phyloP scores from a whole-genome alignment of 2,888 invertebrate genomes.

The Melolontha melolontha region DNA sequence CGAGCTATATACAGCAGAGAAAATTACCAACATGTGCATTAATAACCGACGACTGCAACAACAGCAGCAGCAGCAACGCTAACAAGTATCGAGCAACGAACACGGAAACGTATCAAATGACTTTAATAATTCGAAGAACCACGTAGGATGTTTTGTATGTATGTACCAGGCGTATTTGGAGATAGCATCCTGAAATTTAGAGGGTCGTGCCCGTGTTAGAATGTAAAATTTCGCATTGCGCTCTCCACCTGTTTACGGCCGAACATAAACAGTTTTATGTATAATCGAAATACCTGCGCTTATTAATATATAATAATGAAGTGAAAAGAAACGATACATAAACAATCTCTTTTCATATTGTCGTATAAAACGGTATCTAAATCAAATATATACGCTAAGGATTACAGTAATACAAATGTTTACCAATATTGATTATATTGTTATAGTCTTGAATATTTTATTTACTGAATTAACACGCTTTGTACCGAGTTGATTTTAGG shows the following conservation, averaged over 20 bases:
- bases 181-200: conserved; percentile 25
- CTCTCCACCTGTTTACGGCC: conserved; percentile 19
- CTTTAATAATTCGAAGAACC: conserved; percentile 25
- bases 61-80: conserved; percentile 6
- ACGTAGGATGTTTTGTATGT: too few species aligned
- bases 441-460: too few species aligned
- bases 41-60: conserved; percentile 13
- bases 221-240: conserved; percentile 5
- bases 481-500: too few species aligned
- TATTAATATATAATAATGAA: conserved; percentile 16
- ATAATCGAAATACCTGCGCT: conserved; percentile 4
- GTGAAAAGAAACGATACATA: background rate
- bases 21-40: too few species aligned
- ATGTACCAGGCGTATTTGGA: background rate
- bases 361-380: too few species aligned
- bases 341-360: background rate
- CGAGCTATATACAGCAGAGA: too few species aligned
- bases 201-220: conserved; percentile 1
- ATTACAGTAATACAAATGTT: too few species aligned
- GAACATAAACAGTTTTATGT: conserved; percentile 33
- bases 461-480: too few species aligned
- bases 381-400: too few species aligned
- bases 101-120: background rate
- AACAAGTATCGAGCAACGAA: background rate
- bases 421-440: too few species aligned